phyloP scores from a whole-genome alignment of 1,140 invertebrate genomes.

The Tetramorium alpestre region DNA sequence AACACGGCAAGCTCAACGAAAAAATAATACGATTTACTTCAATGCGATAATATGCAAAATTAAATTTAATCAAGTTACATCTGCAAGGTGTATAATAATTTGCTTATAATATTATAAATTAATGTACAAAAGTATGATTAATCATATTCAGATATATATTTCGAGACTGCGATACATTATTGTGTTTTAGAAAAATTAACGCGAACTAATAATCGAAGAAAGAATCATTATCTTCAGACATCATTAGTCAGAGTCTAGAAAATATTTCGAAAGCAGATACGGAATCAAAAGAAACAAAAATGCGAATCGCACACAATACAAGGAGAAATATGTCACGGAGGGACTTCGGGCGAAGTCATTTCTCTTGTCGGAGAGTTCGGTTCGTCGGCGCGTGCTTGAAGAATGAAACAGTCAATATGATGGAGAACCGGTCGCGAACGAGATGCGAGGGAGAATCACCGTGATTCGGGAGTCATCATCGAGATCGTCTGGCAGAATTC shows the following conservation, averaged over 20 bases:
- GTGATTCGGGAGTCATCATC: conserved; percentile 44
- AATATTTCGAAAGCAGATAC: neutral
- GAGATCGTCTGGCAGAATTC: conserved; percentile 18
- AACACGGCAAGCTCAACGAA: neutral
- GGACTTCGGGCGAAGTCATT: conserved; percentile 22
- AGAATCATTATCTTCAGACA: neutral
- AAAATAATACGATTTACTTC: neutral
- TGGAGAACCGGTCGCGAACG: conserved; percentile 31
- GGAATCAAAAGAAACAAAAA: neutral
- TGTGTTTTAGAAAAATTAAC: neutral
- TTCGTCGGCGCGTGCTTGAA: conserved; percentile 27
- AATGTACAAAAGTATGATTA: neutral
- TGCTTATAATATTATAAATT: neutral
- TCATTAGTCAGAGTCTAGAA: neutral
- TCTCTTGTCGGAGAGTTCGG: conserved; percentile 18
- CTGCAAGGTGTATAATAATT: neutral
- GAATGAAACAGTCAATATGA: conserved; percentile 60
- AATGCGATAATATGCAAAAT: neutral
- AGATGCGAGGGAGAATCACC: conserved; percentile 26
- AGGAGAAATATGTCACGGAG: neutral
- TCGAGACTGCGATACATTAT: neutral
- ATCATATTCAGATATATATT: conserved; percentile 3
- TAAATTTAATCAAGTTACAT: neutral
- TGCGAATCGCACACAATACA: neutral
- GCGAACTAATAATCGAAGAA: neutral